phyloP scores from a whole-genome alignment of 2,113 vertebrate species.

The Onychorhynchus coronatus region DNA sequence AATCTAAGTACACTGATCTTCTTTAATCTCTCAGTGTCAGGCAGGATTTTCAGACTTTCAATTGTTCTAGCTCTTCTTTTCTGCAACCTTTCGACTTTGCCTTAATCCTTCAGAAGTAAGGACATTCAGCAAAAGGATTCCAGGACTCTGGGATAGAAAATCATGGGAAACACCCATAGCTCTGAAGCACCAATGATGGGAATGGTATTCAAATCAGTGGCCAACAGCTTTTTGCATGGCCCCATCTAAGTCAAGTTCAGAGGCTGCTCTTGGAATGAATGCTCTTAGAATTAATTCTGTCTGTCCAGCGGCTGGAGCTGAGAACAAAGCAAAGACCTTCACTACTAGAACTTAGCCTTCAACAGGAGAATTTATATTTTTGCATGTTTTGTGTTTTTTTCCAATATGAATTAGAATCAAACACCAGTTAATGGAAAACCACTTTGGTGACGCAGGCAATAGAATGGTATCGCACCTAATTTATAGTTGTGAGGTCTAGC shows the following conservation, averaged over 20 bases:
- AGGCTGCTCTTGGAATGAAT: background rate
- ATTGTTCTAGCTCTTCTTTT: constrained; percentile 24
- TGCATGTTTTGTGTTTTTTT: background rate
- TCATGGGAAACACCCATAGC: background rate
- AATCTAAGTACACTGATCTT: constrained; percentile 9
- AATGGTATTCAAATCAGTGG: background rate
- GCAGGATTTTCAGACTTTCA: constrained; percentile 29
- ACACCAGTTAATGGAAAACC: background rate
- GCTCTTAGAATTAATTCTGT: background rate
- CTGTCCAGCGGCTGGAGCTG: background rate
- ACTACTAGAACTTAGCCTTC: background rate
- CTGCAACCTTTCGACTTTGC: background rate
- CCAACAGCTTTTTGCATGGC: background rate
- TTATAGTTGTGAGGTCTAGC: background rate
- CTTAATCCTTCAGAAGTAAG: constrained; percentile 6
- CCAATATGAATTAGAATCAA: background rate
- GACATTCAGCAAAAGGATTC: constrained; percentile 1
- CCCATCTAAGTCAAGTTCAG: background rate
- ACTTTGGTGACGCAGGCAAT: background rate
- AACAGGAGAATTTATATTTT: background rate
- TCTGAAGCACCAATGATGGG: background rate
- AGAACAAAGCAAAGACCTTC: background rate
- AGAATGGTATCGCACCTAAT: background rate
- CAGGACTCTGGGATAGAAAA: background rate
- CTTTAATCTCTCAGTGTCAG: constrained; percentile 32